Evolutionary conservation across 2,888 invertebrate species (phyloP), one percentile per base, ranked within the genome.

Genomic region (Apamea sordens): DNA sequence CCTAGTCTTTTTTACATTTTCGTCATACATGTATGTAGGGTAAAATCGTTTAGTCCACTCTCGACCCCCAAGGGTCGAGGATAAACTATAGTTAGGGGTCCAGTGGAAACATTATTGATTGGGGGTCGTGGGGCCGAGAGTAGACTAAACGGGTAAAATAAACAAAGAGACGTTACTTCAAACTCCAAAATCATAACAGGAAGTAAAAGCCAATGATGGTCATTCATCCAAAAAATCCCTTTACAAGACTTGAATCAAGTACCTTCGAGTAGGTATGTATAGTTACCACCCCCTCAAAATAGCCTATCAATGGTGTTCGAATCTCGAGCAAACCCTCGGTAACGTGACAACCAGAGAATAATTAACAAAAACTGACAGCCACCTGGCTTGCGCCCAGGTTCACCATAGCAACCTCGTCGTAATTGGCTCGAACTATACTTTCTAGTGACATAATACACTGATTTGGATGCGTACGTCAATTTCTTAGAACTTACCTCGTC

Each of bases 341-440:
- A 83, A 28, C 76, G 47, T 77, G 68, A 76, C 56, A 76, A 15
- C 2, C 8, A 47, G 18, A 36, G n/a, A 64, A 64, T 56, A 69
- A 41, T 80, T 28, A 53, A 68, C 68, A 0, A 64, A 64, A 69
- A 64, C 15, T 80, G 80, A 80, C 80, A 64, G 36, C 3, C 15
- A 56, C 68, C 84, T 80, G 80, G 80, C 80, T 56, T 64, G 24
- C 6, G 47, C 77, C 80, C 80, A 80, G 77, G 7, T 77, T 56
- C 47, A 64, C 63, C 77, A 41, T 69, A 56, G 84, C 69, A 80
- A 80, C 80, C 53, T 36, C 59, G 44, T 28, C 59, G 7, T n/a
- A 50, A 8, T 84, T 84, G 84, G 84, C 84, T 71, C 76, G 18
- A n/a, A 47, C 28, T 41, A 11, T 36, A 53, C 68, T 83, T 80